Percentiles rank a stretch among this genome's conserved stretches.
Evolutionary conservation across 2,797 vertebrate genomes (phyloP).

Genomic region (Lagocephalus sceleratus): DNA sequence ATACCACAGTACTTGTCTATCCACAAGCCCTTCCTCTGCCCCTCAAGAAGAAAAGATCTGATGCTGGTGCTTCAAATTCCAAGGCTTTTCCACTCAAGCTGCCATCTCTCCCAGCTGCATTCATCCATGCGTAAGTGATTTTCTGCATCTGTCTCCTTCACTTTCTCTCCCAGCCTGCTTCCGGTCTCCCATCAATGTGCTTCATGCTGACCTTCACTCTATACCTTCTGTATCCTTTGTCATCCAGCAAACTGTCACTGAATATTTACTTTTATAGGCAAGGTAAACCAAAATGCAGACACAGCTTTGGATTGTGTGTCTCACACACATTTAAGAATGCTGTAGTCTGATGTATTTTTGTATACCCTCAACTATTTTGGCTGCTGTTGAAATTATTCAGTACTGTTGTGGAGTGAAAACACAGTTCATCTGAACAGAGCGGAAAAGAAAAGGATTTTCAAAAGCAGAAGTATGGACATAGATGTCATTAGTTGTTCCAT

Average conservation of each 20-base stretch:
- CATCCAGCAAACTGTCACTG: background rate
- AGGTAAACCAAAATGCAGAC: no score
- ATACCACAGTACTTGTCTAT: constrained; percentile 66
- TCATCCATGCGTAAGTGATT: constrained; percentile 65
- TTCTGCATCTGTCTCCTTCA: constrained; percentile 54
- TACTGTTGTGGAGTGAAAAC: background rate
- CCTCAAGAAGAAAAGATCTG: constrained; percentile 55
- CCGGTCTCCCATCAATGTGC: constrained; percentile 23
- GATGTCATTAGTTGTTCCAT: constrained; percentile 51
- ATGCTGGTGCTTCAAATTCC: constrained; percentile 67
- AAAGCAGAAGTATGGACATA: constrained; percentile 29
- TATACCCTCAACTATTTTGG: no score
- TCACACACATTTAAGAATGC: no score
- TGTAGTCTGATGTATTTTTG: no score
- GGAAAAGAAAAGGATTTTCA: constrained; percentile 21
- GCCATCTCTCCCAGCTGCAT: constrained; percentile 56
- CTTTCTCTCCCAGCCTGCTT: constrained; percentile 24
- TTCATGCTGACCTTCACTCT: constrained; percentile 10
- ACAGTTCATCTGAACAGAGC: constrained; percentile 7
- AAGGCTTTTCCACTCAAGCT: constrained; percentile 63
- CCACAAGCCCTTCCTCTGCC: constrained; percentile 44
- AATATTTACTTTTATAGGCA: no score
- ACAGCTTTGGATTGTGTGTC: no score
- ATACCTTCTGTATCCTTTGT: constrained; percentile 5
- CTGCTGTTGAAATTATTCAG: no score